Conservation (phyloP, 2,888 invertebrate genomes). For the Philonicus albiceps region DNA sequence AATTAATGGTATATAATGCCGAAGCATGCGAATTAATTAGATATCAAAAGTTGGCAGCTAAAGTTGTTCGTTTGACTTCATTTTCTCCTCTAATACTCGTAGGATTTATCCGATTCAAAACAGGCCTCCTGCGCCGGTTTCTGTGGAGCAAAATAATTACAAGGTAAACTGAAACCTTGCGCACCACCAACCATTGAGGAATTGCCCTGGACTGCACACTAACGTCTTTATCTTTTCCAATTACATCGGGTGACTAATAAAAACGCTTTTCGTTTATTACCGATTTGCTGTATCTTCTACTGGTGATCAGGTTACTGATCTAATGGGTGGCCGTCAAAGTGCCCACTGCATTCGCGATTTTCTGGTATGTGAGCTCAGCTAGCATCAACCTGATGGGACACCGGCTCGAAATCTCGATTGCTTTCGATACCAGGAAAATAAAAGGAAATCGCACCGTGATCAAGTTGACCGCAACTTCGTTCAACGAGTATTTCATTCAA, state of each 20-base stretch:
- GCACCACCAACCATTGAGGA: conserved; percentile 19
- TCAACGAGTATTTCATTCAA: conserved; percentile 1
- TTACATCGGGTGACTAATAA: conserved; percentile 47
- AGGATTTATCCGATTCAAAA: conserved; percentile 3
- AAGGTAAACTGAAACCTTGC: conserved; percentile 7
- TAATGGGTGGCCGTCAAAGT: conserved; percentile 36
- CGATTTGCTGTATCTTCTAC: conserved; percentile 34
- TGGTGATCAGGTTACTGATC: conserved; percentile 13
- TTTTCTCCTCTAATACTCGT: conserved; percentile 38
- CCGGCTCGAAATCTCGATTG: not conserved
- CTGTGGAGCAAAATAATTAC: conserved; percentile 18
- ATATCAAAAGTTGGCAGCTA: conserved; percentile 27
- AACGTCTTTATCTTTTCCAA: conserved; percentile 48
- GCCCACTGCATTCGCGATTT: conserved; percentile 10
- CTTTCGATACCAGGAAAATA: conserved; percentile 15
- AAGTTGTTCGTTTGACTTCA: conserved; percentile 32
- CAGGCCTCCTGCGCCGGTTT: not conserved
- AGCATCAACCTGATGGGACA: not conserved
- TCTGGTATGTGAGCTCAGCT: not conserved
- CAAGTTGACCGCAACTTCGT: not conserved
- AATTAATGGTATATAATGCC: conserved; percentile 5
- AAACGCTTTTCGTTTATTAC: conserved; percentile 40
- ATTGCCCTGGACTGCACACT: conserved; percentile 41
- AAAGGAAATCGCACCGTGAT: not conserved
- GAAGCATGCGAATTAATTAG: conserved; percentile 24